Conservation (phyloP, 1,140 invertebrate genomes). For the Bombus soroeensis region DNA sequence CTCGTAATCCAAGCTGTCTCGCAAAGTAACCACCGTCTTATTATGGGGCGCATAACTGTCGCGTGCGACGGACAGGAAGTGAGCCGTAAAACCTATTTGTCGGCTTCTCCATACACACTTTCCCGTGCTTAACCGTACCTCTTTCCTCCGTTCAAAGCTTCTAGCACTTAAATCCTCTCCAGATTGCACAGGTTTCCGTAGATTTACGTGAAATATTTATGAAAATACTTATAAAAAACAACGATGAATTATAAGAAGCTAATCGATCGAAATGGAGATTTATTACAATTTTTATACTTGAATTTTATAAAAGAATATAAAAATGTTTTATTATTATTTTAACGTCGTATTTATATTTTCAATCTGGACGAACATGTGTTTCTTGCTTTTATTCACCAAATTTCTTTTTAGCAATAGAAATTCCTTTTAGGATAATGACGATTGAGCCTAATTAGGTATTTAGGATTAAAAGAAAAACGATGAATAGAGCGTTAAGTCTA, state of each 20-base stretch:
- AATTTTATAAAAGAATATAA: too few relatives aligned
- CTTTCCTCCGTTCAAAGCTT: slow-evolving; percentile 26
- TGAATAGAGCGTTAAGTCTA: neutral
- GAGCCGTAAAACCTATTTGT: slow-evolving; percentile 61
- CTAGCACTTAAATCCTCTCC: neutral
- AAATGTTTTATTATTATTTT: too few relatives aligned
- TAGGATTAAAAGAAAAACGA: slow-evolving; percentile 8
- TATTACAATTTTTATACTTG: neutral
- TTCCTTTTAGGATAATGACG: slow-evolving; percentile 10
- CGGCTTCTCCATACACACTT: slow-evolving; percentile 45
- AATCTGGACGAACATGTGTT: too few relatives aligned
- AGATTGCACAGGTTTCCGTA: neutral
- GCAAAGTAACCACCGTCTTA: slow-evolving; percentile 44
- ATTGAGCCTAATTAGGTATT: slow-evolving; percentile 32
- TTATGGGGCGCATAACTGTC: slow-evolving; percentile 57
- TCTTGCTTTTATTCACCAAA: neutral
- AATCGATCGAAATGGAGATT: neutral
- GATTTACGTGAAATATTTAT: neutral
- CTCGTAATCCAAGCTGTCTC: slow-evolving; percentile 27
- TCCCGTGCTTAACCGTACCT: slow-evolving; percentile 30
- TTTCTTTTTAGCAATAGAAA: neutral
- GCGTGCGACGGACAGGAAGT: slow-evolving; percentile 58
- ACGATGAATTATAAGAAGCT: neutral
- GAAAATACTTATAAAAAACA: neutral
- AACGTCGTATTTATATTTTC: too few relatives aligned